Evolutionary conservation across 1,140 invertebrate genomes (phyloP), one percentile per base, ranked within the genome.

Genomic region (Drosophila dunni): DNA sequence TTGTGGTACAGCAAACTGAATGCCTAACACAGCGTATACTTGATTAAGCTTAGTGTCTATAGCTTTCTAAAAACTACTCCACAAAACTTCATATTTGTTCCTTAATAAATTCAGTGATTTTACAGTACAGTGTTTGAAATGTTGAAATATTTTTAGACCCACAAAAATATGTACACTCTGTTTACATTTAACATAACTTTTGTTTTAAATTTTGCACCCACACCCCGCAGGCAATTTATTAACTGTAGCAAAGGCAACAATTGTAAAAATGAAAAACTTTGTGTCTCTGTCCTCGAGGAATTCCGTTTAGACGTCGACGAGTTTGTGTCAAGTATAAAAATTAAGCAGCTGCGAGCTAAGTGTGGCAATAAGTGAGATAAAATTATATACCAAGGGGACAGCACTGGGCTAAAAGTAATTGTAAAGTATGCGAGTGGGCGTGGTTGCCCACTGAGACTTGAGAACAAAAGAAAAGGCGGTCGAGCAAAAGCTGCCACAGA

Each of bases 331-430:
- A 85, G 82, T 81, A 79, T 82, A 82, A 85, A 81, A 85, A 85
- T 85, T 85, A 85, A 85, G 81, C 75, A 79, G 79, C 81, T 72
- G 62, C 33, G 74, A 73, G 63, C 40, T 54, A 75, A 69, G 75
- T 56, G 50, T 46, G 82, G 82, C 71, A 82, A 75, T 86, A 75
- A 85, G 82, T 82, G 79, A 82, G 82, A 85, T 85, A 88, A 85
- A 85, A 75, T 86, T 75, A 81, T 33, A 40, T 48, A 45, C 15
- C 34, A 40, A 44, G 34, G 36, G 44, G 51, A 46, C 51, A 34
- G 42, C 29, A 11, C 20, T 66, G 61, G 33, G 33, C 66, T 58
- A 62, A 81, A 78, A 78, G 81, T 78, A 84, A 85, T 80, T 77
- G 78, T 78, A 78, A 76, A 76, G 72, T 73, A 73, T 67, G 58